These are phyloP conservation scores for Eospalax fontanierii DNA, from an alignment of 2,797 vertebrate species.

Conservation along the genomic window DNA sequence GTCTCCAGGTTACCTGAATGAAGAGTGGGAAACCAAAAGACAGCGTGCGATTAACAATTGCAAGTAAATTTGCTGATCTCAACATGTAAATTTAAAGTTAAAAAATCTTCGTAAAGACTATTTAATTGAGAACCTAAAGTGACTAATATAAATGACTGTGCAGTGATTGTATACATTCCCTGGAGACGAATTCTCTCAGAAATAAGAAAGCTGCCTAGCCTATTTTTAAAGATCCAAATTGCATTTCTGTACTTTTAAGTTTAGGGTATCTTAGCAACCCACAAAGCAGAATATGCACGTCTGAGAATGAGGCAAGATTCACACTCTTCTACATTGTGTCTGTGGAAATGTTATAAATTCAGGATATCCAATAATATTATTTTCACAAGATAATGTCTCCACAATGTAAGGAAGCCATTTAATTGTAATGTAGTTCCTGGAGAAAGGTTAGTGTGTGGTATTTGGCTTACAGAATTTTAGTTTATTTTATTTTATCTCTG, in stretches of 20 bases:
- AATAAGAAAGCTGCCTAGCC: constrained; percentile 72
- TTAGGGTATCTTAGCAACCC: constrained; percentile 83
- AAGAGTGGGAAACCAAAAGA: neutral
- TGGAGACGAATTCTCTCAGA: constrained; percentile 67
- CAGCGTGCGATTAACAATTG: constrained; percentile 9
- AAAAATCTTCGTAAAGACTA: constrained; percentile 55
- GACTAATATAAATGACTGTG: constrained; percentile 63
- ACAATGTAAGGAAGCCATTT: neutral
- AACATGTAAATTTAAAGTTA: constrained; percentile 26
- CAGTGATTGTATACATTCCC: constrained; percentile 34
- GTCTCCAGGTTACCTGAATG: neutral
- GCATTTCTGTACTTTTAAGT: constrained; percentile 78
- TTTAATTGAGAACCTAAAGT: constrained; percentile 43
- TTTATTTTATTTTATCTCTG: too few species aligned
- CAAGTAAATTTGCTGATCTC: constrained; percentile 51
- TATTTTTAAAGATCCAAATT: constrained; percentile 81
- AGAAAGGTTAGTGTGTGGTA: neutral
- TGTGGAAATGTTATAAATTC: constrained; percentile 55
- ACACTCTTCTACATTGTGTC: constrained; percentile 1
- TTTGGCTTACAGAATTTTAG: constrained; percentile 43
- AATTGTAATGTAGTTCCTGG: constrained; percentile 31
- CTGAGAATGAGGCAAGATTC: constrained; percentile 46
- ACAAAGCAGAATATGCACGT: constrained; percentile 44
- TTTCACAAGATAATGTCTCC: constrained; percentile 31
- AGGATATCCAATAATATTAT: constrained; percentile 32